Evolutionary conservation across 2,797 vertebrate species (phyloP), one percentile per base, ranked within the genome.

Genomic region (Mormyrops attenuatus): DNA sequence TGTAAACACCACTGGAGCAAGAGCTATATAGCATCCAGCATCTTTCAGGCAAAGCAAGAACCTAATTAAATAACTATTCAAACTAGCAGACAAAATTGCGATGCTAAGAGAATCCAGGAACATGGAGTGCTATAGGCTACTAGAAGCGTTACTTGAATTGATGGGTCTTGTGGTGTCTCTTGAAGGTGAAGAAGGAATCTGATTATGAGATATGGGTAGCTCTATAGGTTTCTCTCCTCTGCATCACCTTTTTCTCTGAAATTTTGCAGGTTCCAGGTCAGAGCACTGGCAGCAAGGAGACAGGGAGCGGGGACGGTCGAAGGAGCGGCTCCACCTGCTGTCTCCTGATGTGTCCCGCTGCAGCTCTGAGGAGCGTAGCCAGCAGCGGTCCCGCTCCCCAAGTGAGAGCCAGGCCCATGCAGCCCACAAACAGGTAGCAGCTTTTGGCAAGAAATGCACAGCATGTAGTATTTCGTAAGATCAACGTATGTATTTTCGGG

Each of bases 241-340:
- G 20, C 41, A 22, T 47, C 80, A 22, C 41, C 80, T 26, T 47
- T 49, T 47, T 47, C 55, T 26, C 8, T 90, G 15, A 20, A 57
- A 69, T 77, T 88, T 88, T 90, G 5, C 82, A 96, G 98, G 98
- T 86, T 98, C 98, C 91, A 96, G 97, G 85, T 97, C 97, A 0
- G 97, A 98, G 41, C 96, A 95, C 55, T 95, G 97, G 92, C 96
- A 97, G 91, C 96, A 97, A 0, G 95, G 96, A 0, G 97, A 97
- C 87, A 92, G 91, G 91, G 97, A 98, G 92, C 95, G 98, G 22
- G 98, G 98, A 0, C 96, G 98, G 26, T 97, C 98, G 6, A 99
- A 98, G 95, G 98, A 99, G 91, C 97, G 97, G 88, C 97, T 98
- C 91, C 97, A 98, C 90, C 97, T 98, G 92, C 96, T 99, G 69